Percentiles rank a stretch among this genome's conserved stretches.
These are phyloP conservation scores for Plotosus lineatus DNA, from an alignment of 2,113 vertebrate genomes.

Conservation along the genomic window DNA sequence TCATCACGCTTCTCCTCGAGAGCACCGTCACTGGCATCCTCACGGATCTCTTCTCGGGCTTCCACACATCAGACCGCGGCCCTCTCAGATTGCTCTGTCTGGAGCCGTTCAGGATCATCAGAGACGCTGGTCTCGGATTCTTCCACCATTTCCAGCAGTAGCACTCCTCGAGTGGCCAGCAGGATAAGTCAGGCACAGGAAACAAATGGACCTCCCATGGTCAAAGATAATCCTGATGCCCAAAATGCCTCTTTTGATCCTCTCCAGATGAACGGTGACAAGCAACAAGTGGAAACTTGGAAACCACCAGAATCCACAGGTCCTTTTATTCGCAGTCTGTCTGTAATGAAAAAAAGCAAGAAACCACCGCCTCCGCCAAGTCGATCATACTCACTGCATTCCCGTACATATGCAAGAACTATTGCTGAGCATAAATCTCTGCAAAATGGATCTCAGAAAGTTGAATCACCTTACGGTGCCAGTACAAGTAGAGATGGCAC, in stretches of 20 bases:
- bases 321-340: constrained; percentile 79
- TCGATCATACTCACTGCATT: constrained; percentile 84
- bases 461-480: constrained; percentile 84
- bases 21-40: constrained; percentile 62
- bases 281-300: constrained; percentile 56
- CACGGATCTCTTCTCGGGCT: constrained; percentile 74
- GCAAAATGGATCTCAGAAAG: constrained; percentile 62
- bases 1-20: constrained; percentile 62
- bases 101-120: constrained; percentile 90
- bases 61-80: constrained; percentile 76
- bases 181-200: constrained; percentile 49
- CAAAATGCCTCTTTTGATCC: neutral
- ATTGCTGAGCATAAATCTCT: constrained; percentile 14
- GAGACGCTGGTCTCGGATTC: constrained; percentile 94
- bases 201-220: neutral
- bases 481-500: constrained; percentile 85
- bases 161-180: constrained; percentile 56
- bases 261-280: constrained; percentile 54
- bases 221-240: constrained; percentile 4
- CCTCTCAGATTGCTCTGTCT: constrained; percentile 78
- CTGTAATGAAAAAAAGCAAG: constrained; percentile 84
- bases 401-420: neutral
- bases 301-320: constrained; percentile 57
- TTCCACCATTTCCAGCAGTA: constrained; percentile 83
- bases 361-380: constrained; percentile 79